A percentile compares a stretch with the other conserved stretches of the same genome.
These are phyloP conservation scores for Oryzias melastigma DNA, from an alignment of 2,113 vertebrate genomes.

Conservation along the genomic window DNA sequence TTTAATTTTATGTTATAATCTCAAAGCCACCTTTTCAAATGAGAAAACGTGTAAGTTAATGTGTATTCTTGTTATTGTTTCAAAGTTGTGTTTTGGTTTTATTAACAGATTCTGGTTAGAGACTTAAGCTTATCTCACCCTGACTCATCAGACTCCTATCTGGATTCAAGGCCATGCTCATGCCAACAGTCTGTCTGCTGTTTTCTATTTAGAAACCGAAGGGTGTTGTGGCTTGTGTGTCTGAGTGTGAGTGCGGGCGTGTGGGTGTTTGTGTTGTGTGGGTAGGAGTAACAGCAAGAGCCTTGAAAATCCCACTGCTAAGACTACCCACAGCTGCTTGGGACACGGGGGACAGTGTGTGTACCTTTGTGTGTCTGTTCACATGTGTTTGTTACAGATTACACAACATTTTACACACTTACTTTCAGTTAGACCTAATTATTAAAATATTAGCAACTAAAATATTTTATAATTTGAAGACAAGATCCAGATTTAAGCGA, in stretches of 20 bases:
- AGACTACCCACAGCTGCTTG: slow-evolving; percentile 62
- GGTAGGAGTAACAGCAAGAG: slow-evolving; percentile 25
- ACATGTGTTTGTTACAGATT: too few relatives aligned
- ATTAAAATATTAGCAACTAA: too few relatives aligned
- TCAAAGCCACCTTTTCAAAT: background rate
- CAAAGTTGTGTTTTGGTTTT: background rate
- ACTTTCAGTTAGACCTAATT: too few relatives aligned
- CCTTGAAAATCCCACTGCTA: slow-evolving; percentile 55
- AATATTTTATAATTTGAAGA: too few relatives aligned
- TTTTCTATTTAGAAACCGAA: slow-evolving; percentile 50
- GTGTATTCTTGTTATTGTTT: background rate
- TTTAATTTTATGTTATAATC: background rate
- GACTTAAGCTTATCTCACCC: slow-evolving; percentile 19
- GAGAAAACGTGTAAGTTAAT: background rate
- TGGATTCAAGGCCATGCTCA: slow-evolving; percentile 41
- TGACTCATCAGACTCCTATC: slow-evolving; percentile 52
- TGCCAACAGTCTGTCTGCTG: slow-evolving; percentile 20
- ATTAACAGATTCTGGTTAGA: slow-evolving; percentile 1
- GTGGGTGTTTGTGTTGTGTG: slow-evolving; percentile 9
- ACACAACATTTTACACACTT: too few relatives aligned
- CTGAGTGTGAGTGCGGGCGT: slow-evolving; percentile 8
- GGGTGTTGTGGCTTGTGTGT: slow-evolving; percentile 7
- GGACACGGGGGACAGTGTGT: slow-evolving; percentile 52
- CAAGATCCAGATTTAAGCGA: too few relatives aligned
- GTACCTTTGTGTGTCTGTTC: background rate